A percentile compares a stretch with the other conserved stretches of the same genome.
phyloP scores from a whole-genome alignment of 2,797 vertebrate species.

The Apogon hyalosoma region DNA sequence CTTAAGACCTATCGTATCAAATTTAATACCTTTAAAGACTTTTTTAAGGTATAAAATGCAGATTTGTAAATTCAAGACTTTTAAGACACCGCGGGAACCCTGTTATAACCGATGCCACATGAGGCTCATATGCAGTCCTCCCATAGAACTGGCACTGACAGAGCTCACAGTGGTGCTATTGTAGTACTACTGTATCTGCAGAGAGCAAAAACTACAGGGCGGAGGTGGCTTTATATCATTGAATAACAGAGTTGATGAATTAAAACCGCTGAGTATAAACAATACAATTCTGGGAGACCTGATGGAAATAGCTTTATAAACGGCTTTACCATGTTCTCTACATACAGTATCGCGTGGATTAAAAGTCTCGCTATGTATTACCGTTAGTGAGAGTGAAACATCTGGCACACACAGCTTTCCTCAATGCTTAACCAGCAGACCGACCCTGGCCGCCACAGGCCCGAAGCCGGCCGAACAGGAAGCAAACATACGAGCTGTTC shows the following conservation, averaged over 20 bases:
- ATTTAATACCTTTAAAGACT: too few relatives aligned
- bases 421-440: constrained; percentile 38
- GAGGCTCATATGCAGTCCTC: constrained; percentile 46
- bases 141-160: constrained; percentile 60
- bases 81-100: too few relatives aligned
- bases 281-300: constrained; percentile 48
- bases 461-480: constrained; percentile 2
- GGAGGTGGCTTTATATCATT: constrained; percentile 28
- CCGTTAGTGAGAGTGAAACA: constrained; percentile 61
- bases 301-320: constrained; percentile 40
- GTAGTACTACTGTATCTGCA: constrained; percentile 51
- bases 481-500: constrained; percentile 3
- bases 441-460: not conserved
- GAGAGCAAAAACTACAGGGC: constrained; percentile 29
- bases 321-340: constrained; percentile 42
- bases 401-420: constrained; percentile 61
- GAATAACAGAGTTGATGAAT: constrained; percentile 6
- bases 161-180: constrained; percentile 65
- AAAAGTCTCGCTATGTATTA: constrained; percentile 62
- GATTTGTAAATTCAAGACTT: too few relatives aligned
- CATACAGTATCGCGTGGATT: constrained; percentile 55
- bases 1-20: too few relatives aligned
- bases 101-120: constrained; percentile 15
- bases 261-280: constrained; percentile 16
- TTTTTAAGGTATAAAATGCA: too few relatives aligned